Percentiles rank a stretch among this genome's conserved stretches.
Conservation (phyloP, 2,888 invertebrate genomes). For the Oxytorus armatus region DNA sequence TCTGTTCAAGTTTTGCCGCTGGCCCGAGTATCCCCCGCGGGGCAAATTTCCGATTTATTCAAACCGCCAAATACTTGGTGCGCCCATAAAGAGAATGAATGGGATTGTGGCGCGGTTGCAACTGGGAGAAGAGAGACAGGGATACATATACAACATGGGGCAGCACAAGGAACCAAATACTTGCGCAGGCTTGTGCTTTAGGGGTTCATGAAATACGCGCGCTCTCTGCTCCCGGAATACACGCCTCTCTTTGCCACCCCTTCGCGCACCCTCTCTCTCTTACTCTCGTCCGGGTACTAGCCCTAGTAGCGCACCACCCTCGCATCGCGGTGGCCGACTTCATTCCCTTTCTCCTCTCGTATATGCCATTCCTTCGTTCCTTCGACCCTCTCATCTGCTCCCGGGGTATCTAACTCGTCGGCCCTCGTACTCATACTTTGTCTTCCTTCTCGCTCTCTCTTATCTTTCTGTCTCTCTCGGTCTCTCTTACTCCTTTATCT, state of each 20-base stretch:
- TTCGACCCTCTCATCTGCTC: slow-evolving; percentile 67
- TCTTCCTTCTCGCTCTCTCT: slow-evolving; percentile 45
- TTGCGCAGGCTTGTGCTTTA: slow-evolving; percentile 76
- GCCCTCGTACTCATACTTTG: slow-evolving; percentile 39
- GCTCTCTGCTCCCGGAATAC: slow-evolving; percentile 63
- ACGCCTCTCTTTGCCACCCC: slow-evolving; percentile 58
- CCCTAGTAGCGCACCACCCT: slow-evolving; percentile 54
- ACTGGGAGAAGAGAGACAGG: slow-evolving; percentile 28
- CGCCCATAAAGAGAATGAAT: slow-evolving; percentile 82
- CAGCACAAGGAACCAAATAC: slow-evolving; percentile 69
- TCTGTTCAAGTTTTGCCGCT: slow-evolving; percentile 29
- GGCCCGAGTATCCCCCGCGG: slow-evolving; percentile 66
- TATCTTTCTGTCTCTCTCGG: too few relatives aligned
- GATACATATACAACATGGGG: slow-evolving; percentile 16
- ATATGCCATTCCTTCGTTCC: slow-evolving; percentile 65
- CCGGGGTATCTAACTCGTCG: slow-evolving; percentile 60
- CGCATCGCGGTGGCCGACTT: slow-evolving; percentile 62
- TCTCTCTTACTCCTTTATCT: slow-evolving; percentile 40
- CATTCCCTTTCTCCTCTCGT: slow-evolving; percentile 54
- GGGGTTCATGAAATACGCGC: slow-evolving; percentile 82
- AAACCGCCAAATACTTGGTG: slow-evolving; percentile 81
- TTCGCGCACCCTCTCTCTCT: slow-evolving; percentile 69
- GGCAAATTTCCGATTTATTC: slow-evolving; percentile 82
- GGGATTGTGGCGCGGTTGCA: slow-evolving; percentile 80
- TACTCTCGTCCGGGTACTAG: slow-evolving; percentile 35